phyloP scores from a whole-genome alignment of 2,113 vertebrate species.

The Cygnus atratus region DNA sequence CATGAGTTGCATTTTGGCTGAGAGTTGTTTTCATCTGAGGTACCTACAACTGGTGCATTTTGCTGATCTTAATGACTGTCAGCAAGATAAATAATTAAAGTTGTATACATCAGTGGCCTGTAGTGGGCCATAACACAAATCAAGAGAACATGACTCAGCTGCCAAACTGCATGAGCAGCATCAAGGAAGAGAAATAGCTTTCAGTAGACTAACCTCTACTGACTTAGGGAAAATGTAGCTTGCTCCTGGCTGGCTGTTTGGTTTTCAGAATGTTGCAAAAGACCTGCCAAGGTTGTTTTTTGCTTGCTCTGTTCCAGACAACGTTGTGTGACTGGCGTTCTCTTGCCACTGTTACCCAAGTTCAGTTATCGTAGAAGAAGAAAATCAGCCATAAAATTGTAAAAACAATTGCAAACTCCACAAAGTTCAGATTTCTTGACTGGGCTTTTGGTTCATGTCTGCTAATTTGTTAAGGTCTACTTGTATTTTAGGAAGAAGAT shows the following conservation, averaged over 20 bases:
- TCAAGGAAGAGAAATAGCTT: not conserved
- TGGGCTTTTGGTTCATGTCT: not conserved
- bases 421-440: conserved; percentile 5
- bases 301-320: not conserved
- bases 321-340: not conserved
- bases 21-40: not conserved
- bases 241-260: not conserved
- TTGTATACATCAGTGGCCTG: not conserved
- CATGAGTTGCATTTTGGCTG: fast-evolving
- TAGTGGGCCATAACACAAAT: not conserved
- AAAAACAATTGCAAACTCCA: not conserved
- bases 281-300: not conserved
- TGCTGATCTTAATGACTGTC: not conserved
- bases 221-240: not conserved
- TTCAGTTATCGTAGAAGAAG: not conserved
- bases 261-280: not conserved
- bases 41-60: not conserved
- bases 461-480: conserved; percentile 39
- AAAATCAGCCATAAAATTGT: not conserved
- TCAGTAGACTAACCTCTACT: not conserved
- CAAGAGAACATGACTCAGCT: not conserved
- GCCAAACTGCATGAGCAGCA: not conserved
- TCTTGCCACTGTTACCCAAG: not conserved
- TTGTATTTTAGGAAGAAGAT: conserved; percentile 12
- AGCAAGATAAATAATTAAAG: not conserved